Evolutionary conservation across 2,888 invertebrate species (phyloP), one percentile per base, ranked within the genome.

Genomic region (Trissoscelio sp.): DNA sequence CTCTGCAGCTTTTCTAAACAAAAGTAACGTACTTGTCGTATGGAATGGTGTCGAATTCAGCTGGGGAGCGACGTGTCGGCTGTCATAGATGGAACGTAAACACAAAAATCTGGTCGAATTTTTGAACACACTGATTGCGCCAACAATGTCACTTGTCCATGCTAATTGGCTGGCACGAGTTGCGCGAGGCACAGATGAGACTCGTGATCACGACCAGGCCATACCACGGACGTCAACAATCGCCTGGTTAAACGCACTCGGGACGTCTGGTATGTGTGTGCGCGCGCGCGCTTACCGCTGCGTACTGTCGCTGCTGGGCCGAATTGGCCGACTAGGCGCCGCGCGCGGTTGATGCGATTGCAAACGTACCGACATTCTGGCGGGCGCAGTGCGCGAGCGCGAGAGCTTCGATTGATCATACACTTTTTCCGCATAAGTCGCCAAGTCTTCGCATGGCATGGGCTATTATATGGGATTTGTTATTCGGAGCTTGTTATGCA

Each of bases 321-420:
- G 28, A 53, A 24, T 55, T 34, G 55, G 34, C 55, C 55, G 55
- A 55, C 55, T 55, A 28, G 28, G 55, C 55, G 14, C 34, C 55
- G 34, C 34, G 3, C 55, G 55, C 53, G 53, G n/a, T n/a, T 9
- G 14, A 34, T 14, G 14, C 2, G 34, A 37, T 34, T 16, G 37
- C 31, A 4, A 18, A 37, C 55, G 12, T 46, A 20, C 46, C 46
- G n/a, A 31, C 55, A 16, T 18, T 16, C 55, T 4, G 34, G 16
- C 14, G 42, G 14, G 14, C 42, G 42, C 37, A 31, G 37, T 20
- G 55, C 55, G 31, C 18, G 16, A 7, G 55, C 55, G 55, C 55
- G 7, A 42, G 3, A 42, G 14, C 12, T 16, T 11, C 55, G 55
- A 55, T 55, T 55, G 55, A 55, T 55, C 55, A 11, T 55, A 2